Conservation (phyloP, 2,113 vertebrate species). For the Gila orcuttii region DNA sequence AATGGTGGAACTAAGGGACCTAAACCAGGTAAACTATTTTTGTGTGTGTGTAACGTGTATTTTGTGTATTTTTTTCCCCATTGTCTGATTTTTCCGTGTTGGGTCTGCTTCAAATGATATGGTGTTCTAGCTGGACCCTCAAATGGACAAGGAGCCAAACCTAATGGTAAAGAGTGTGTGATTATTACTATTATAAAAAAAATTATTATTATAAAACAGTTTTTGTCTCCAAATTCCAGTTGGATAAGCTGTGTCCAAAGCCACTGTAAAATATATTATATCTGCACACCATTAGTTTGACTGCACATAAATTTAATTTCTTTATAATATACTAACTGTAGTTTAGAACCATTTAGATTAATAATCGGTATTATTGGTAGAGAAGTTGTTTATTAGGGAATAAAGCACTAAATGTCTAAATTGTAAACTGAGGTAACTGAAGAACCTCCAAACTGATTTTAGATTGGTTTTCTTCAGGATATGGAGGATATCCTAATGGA, state of each 20-base stretch:
- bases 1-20: slow-evolving; percentile 33
- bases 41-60: neutral
- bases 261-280: no score
- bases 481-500: slow-evolving; percentile 34
- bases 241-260: neutral
- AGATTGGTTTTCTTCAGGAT: slow-evolving; percentile 19
- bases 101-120: neutral
- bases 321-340: neutral
- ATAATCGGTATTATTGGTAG: neutral
- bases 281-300: no score
- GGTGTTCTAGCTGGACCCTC: neutral
- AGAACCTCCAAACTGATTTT: neutral
- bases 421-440: neutral
- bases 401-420: neutral
- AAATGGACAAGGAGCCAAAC: slow-evolving; percentile 4
- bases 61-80: neutral
- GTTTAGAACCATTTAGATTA: neutral
- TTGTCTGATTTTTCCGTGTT: neutral
- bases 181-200: neutral
- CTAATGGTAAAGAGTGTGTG: neutral
- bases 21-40: slow-evolving; percentile 40
- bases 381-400: neutral
- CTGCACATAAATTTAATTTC: no score
- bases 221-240: neutral
- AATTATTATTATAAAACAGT: neutral